Evolutionary conservation across 2,797 vertebrate genomes (phyloP).

Genomic region (Oophaga sylvatica): DNA sequence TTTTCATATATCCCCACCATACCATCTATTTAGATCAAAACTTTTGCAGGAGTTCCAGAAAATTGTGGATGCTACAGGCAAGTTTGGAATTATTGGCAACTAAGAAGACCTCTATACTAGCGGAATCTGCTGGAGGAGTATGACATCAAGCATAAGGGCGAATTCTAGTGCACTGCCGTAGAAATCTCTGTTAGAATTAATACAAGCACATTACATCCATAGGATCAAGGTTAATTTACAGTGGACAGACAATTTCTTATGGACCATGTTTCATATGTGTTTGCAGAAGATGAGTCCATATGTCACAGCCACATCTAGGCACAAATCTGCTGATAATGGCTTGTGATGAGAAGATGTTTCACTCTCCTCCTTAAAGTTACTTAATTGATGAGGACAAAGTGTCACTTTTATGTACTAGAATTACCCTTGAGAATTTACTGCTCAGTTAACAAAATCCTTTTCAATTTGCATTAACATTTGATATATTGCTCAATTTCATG

Average conservation of each 20-base stretch:
- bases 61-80: no score
- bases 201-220: background rate
- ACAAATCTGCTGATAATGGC: slow-evolving; percentile 61
- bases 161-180: background rate
- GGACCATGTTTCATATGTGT: background rate
- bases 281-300: slow-evolving; percentile 64
- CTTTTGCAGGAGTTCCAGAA: no score
- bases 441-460: slow-evolving; percentile 20
- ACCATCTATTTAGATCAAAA: no score
- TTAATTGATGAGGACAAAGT: slow-evolving; percentile 63
- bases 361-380: slow-evolving; percentile 60
- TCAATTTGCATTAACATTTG: slow-evolving; percentile 9
- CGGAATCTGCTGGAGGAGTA: background rate
- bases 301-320: slow-evolving; percentile 51
- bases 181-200: background rate
- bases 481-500: slow-evolving; percentile 17
- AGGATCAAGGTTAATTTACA: background rate
- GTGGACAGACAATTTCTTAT: background rate
- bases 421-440: slow-evolving; percentile 36
- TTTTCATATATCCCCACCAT: no score
- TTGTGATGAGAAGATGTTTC: slow-evolving; percentile 62
- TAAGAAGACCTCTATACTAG: no score
- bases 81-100: no score
- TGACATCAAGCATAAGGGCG: background rate
- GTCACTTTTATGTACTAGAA: slow-evolving; percentile 47